Evolutionary conservation across 2,888 invertebrate species (phyloP).

Genomic region (Malthinus seriepunctatus): DNA sequence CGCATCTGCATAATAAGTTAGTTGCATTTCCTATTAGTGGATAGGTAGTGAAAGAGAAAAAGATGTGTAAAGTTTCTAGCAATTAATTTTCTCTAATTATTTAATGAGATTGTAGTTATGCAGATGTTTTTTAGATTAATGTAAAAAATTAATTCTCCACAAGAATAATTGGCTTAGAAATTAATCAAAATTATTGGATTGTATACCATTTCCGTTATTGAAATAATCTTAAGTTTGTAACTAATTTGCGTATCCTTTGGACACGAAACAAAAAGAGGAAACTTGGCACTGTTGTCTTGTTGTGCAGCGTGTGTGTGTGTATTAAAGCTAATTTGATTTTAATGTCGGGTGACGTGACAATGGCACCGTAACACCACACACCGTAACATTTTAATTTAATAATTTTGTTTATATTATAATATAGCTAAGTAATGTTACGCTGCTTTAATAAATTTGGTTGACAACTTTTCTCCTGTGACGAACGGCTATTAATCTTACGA

Average conservation of each 20-base stretch:
- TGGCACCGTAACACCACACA: constrained; percentile 55
- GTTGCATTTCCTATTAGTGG: constrained; percentile 17
- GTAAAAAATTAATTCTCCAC: constrained; percentile 20
- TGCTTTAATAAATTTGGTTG: constrained; percentile 45
- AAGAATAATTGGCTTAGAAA: constrained; percentile 19
- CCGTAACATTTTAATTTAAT: constrained; percentile 55
- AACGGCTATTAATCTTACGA: constrained; percentile 20
- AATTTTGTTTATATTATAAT: constrained; percentile 48
- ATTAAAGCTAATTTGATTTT: constrained; percentile 53
- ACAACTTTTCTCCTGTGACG: constrained; percentile 38
- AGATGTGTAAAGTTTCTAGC: neutral
- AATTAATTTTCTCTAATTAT: constrained; percentile 21
- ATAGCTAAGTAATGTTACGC: constrained; percentile 44
- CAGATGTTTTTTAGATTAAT: constrained; percentile 20
- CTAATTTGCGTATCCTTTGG: constrained; percentile 33
- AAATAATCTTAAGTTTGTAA: constrained; percentile 25
- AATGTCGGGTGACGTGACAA: constrained; percentile 51
- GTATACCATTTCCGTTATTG: constrained; percentile 23
- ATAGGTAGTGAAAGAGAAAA: constrained; percentile 5
- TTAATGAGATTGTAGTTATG: constrained; percentile 21
- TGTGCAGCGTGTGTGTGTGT: constrained; percentile 15
- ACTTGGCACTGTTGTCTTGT: constrained; percentile 14
- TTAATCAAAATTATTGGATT: constrained; percentile 30
- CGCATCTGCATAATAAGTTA: constrained; percentile 35
- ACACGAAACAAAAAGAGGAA: constrained; percentile 29